Percentiles rank a stretch among this genome's conserved stretches.
Conservation (phyloP, 2,888 invertebrate genomes). For the Hypsopygia costalis region DNA sequence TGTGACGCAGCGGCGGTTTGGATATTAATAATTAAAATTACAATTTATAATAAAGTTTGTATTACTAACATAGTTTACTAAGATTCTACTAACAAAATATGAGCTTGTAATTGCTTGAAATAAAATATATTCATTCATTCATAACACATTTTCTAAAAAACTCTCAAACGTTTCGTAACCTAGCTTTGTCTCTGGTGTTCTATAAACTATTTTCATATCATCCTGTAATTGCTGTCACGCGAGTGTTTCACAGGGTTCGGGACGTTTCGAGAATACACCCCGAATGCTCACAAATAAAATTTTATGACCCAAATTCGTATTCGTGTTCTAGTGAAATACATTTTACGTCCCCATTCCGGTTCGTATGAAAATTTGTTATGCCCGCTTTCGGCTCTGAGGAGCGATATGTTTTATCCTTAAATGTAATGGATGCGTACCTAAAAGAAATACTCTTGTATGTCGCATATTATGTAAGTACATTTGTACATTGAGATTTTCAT, state of each 20-base stretch:
- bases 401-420: slow-evolving; percentile 12
- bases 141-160: no score
- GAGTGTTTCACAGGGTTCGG: neutral
- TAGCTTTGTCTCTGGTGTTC: no score
- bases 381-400: slow-evolving; percentile 19
- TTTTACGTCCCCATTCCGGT: slow-evolving; percentile 33
- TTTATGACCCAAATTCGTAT: slow-evolving; percentile 38
- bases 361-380: slow-evolving; percentile 41
- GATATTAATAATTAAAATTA: no score
- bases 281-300: slow-evolving; percentile 35
- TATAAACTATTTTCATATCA: neutral
- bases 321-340: slow-evolving; percentile 28
- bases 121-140: no score
- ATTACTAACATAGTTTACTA: no score
- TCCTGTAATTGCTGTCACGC: neutral
- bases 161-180: no score
- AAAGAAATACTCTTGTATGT: slow-evolving; percentile 10
- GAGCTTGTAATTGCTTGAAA: no score
- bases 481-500: no score
- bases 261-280: slow-evolving; percentile 19
- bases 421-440: slow-evolving; percentile 12
- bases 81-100: no score
- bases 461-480: neutral
- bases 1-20: no score
- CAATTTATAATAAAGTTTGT: no score